Conservation (phyloP, 2,888 invertebrate species). For the Macrophya alboannulata region DNA sequence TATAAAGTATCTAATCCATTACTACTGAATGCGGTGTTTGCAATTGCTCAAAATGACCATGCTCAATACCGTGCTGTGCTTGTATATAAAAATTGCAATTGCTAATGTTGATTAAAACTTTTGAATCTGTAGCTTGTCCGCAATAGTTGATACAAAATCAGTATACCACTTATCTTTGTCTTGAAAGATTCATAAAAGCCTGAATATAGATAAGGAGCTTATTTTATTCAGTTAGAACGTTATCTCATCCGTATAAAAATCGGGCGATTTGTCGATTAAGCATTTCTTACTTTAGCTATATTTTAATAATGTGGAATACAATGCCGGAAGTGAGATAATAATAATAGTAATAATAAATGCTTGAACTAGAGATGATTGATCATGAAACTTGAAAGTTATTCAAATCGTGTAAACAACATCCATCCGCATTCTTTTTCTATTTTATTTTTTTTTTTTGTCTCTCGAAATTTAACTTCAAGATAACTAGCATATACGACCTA, state of each 20-base stretch:
- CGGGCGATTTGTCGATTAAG: background rate
- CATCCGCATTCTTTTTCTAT: background rate
- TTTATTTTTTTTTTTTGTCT: background rate
- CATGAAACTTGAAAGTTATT: background rate
- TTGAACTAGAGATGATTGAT: background rate
- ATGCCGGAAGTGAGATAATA: background rate
- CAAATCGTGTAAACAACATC: background rate
- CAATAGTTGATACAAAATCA: background rate
- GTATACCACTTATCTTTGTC: background rate
- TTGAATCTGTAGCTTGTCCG: constrained; percentile 23
- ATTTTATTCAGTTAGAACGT: background rate
- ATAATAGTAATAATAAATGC: background rate
- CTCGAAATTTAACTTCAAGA: background rate
- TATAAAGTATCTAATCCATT: background rate
- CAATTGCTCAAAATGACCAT: constrained; percentile 41
- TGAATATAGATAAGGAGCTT: background rate
- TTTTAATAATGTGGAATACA: constrained; percentile 11
- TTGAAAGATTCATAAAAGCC: background rate
- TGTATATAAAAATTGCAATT: constrained; percentile 60
- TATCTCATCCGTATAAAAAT: background rate
- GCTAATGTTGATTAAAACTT: constrained; percentile 43
- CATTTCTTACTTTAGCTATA: background rate
- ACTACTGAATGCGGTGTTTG: constrained; percentile 18
- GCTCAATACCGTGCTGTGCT: constrained; percentile 54
- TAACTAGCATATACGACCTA: background rate